Conservation (phyloP, 2,888 invertebrate species). For the Thecophora atra region DNA sequence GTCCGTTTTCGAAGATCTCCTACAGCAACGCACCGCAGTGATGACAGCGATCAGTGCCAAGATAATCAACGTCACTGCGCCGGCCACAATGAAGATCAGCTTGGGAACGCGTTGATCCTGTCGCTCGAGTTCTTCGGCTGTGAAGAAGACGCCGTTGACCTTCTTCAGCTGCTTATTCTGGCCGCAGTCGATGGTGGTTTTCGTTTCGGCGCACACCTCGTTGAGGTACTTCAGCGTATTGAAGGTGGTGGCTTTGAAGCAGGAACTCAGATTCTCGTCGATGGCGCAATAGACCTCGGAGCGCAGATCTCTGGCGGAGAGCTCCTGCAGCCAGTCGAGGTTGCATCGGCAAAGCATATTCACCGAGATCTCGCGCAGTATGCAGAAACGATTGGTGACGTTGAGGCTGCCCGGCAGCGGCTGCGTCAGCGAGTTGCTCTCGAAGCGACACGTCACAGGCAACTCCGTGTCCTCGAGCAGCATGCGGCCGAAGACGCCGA, state of each 20-base stretch:
- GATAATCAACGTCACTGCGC: conserved; percentile 38
- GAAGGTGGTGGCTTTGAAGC: conserved; percentile 59
- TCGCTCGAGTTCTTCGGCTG: conserved; percentile 54
- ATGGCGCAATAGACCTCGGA: conserved; percentile 61
- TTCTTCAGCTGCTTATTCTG: conserved; percentile 53
- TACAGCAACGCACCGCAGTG: conserved; percentile 38
- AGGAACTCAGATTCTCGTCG: conserved; percentile 50
- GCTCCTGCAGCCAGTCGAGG: conserved; percentile 53
- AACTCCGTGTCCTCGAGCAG: conserved; percentile 52
- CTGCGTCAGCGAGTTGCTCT: conserved; percentile 58
- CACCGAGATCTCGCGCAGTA: conserved; percentile 57
- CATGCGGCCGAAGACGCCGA: conserved; percentile 57
- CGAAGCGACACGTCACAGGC: conserved; percentile 57
- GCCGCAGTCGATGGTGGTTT: conserved; percentile 54
- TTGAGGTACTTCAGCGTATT: conserved; percentile 58
- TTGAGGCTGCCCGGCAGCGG: conserved; percentile 58
- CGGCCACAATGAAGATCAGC: conserved; percentile 46
- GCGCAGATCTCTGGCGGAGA: conserved; percentile 58
- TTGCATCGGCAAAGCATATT: conserved; percentile 59
- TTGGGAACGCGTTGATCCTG: conserved; percentile 44
- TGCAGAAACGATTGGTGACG: conserved; percentile 56
- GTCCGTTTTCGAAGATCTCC: neutral
- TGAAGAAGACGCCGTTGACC: conserved; percentile 56
- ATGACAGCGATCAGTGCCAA: conserved; percentile 43
- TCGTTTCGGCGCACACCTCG: conserved; percentile 59